A percentile compares a stretch with the other conserved stretches of the same genome.
These are phyloP conservation scores for Catharus ustulatus DNA, from an alignment of 2,797 vertebrate genomes.

Conservation along the genomic window DNA sequence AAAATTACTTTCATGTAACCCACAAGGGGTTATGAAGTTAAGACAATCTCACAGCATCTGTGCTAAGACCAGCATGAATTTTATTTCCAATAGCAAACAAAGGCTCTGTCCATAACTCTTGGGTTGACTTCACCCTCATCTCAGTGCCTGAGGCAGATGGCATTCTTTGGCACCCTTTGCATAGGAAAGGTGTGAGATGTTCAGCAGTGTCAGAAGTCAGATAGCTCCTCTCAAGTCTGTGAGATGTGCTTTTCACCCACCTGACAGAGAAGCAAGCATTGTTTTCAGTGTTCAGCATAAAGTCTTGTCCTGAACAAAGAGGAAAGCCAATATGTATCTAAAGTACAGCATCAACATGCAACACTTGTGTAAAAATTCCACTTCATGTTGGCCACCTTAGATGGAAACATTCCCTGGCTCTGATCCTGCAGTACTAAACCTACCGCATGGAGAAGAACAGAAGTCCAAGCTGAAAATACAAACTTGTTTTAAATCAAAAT, in stretches of 20 bases:
- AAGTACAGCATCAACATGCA: neutral
- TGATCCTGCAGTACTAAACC: slow-evolving; percentile 33
- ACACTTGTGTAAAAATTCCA: slow-evolving; percentile 21
- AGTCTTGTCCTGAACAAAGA: neutral
- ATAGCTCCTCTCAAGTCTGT: neutral
- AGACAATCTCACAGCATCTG: neutral
- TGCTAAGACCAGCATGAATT: neutral
- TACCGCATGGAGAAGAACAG: slow-evolving; percentile 43
- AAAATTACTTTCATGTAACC: neutral
- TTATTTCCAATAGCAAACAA: neutral
- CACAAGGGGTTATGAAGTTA: neutral
- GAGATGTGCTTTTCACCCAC: neutral
- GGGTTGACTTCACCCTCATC: neutral
- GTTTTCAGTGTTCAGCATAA: neutral
- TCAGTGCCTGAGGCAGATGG: neutral
- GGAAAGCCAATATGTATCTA: neutral
- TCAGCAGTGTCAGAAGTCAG: neutral
- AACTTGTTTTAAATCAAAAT: slow-evolving; percentile 44
- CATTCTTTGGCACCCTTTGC: neutral
- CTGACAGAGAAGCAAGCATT: neutral
- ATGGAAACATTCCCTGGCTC: slow-evolving; percentile 43
- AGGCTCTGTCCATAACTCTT: neutral
- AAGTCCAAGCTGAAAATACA: slow-evolving; percentile 38
- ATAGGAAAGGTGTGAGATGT: neutral
- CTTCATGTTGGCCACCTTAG: slow-evolving; percentile 15